Conservation (phyloP, 1,140 invertebrate genomes). For the Euschistus heros region DNA sequence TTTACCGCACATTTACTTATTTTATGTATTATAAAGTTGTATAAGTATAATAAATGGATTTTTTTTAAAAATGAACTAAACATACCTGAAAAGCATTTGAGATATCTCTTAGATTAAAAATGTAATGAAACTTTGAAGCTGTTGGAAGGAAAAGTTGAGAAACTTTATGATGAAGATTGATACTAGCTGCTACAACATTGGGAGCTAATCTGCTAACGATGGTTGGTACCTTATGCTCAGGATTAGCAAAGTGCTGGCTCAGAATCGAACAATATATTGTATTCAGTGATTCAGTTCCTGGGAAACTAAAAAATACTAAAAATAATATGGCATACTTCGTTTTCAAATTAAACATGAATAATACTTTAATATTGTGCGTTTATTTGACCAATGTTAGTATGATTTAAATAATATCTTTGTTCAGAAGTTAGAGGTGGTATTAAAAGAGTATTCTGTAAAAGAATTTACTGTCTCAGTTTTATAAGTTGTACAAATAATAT, state of each 20-base stretch:
- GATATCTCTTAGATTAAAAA: constrained; percentile 89
- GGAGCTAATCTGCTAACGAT: constrained; percentile 40
- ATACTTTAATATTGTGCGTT: too few relatives aligned
- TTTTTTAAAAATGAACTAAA: background rate
- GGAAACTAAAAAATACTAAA: constrained; percentile 54
- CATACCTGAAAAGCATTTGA: constrained; percentile 78
- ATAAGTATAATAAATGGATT: background rate
- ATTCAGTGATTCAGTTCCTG: constrained; percentile 70
- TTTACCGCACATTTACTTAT: too few relatives aligned
- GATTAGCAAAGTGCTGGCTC: constrained; percentile 71
- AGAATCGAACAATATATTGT: constrained; percentile 82
- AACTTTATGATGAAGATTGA: constrained; percentile 76
- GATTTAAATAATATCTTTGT: too few relatives aligned
- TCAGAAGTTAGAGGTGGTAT: too few relatives aligned
- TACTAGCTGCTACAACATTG: constrained; percentile 67
- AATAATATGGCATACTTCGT: background rate
- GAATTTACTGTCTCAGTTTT: too few relatives aligned
- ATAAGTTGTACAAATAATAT: too few relatives aligned
- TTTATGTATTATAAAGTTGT: too few relatives aligned
- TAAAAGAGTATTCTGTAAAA: too few relatives aligned
- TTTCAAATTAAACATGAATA: too few relatives aligned
- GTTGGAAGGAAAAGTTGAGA: constrained; percentile 81
- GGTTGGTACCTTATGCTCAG: constrained; percentile 62
- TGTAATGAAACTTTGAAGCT: constrained; percentile 92
- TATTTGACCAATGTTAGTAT: too few relatives aligned